These are phyloP conservation scores for Hemitrygon akajei DNA, from an alignment of 2,797 vertebrate genomes.

Conservation along the genomic window DNA sequence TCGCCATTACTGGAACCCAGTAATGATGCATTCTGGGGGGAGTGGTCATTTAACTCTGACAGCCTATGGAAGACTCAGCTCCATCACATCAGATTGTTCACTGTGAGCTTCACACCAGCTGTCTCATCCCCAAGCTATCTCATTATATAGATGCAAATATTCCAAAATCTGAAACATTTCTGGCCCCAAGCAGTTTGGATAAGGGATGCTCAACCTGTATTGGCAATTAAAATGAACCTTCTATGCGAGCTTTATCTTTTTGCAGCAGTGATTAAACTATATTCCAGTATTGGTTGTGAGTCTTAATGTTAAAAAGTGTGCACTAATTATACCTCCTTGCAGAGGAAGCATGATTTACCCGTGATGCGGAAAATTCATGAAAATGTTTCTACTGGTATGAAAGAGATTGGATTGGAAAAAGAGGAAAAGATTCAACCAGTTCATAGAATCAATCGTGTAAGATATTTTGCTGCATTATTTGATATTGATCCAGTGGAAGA, in stretches of 20 bases:
- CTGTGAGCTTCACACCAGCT: too few species aligned
- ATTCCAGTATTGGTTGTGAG: neutral
- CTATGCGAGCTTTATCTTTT: neutral
- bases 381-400: slow-evolving; percentile 44
- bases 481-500: neutral
- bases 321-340: slow-evolving; percentile 41
- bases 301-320: neutral
- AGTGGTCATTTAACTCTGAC: too few species aligned
- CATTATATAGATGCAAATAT: too few species aligned
- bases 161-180: too few species aligned
- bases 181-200: too few species aligned
- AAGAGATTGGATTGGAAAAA: slow-evolving; percentile 54
- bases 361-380: slow-evolving; percentile 53
- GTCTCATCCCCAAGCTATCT: too few species aligned
- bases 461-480: slow-evolving; percentile 6
- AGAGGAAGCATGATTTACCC: slow-evolving; percentile 72
- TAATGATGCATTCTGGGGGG: too few species aligned
- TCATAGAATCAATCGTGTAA: slow-evolving; percentile 49
- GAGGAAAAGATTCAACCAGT: slow-evolving; percentile 53
- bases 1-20: too few species aligned
- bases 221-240: neutral
- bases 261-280: neutral
- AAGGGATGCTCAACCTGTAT: too few species aligned
- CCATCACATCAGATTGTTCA: too few species aligned
- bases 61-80: too few species aligned